These are phyloP conservation scores for Phymastichus coffea DNA, from an alignment of 1,140 invertebrate species.

Conservation along the genomic window DNA sequence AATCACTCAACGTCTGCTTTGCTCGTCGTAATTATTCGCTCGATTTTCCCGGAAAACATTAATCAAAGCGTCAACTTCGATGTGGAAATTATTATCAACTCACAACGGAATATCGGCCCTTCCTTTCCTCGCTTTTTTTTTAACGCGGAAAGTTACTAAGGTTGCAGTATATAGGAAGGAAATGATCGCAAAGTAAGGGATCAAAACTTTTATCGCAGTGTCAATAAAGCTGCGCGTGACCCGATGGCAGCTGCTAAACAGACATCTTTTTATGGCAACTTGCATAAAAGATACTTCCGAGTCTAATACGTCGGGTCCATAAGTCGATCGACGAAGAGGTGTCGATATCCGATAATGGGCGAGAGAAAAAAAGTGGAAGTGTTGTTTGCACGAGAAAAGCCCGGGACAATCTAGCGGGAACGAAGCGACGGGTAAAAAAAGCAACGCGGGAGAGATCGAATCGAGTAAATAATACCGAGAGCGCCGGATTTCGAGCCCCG, in stretches of 20 bases:
- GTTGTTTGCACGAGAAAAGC: slow-evolving; percentile 13
- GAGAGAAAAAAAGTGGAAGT: slow-evolving; percentile 10
- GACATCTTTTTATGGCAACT: slow-evolving; percentile 4
- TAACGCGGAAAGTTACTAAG: no score
- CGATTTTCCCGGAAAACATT: no score
- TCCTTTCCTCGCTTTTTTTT: no score
- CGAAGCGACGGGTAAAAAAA: neutral
- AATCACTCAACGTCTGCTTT: no score
- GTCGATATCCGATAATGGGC: slow-evolving; percentile 23
- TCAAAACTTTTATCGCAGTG: neutral
- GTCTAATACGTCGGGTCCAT: slow-evolving; percentile 26
- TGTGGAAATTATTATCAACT: no score
- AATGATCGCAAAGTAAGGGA: no score
- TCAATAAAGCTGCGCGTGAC: neutral
- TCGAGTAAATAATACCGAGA: slow-evolving; percentile 16
- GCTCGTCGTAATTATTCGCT: no score
- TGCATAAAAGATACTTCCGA: slow-evolving; percentile 7
- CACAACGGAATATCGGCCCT: no score
- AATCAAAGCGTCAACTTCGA: no score
- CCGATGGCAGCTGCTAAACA: neutral
- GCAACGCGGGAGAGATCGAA: neutral
- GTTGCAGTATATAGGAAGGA: no score
- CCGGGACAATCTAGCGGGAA: slow-evolving; percentile 13
- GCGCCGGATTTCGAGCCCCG: slow-evolving; percentile 23
- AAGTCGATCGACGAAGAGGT: slow-evolving; percentile 31